These are phyloP conservation scores for Lapara coniferarum DNA, from an alignment of 2,888 invertebrate species.

Conservation along the genomic window DNA sequence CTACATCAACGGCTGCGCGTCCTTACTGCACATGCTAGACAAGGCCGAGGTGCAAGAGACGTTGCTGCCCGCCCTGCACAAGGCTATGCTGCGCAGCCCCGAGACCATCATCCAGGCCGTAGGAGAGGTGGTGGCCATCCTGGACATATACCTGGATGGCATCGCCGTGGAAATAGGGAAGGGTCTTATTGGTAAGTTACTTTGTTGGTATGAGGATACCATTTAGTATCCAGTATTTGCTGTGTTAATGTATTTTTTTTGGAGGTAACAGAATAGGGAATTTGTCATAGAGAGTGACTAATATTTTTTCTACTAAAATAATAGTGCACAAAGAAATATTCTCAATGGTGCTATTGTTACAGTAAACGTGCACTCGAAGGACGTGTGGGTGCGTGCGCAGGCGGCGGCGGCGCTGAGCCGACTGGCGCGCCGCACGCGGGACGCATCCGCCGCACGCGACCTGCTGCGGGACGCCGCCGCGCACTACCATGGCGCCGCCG, in stretches of 20 bases:
- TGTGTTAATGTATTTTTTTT: too few relatives aligned
- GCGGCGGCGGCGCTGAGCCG: slow-evolving; percentile 89
- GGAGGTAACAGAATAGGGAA: too few relatives aligned
- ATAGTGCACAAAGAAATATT: background rate
- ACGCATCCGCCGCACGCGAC: slow-evolving; percentile 85
- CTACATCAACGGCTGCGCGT: slow-evolving; percentile 86
- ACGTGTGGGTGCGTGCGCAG: slow-evolving; percentile 89
- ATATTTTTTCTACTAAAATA: too few relatives aligned
- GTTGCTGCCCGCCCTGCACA: slow-evolving; percentile 93
- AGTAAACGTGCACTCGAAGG: slow-evolving; percentile 94
- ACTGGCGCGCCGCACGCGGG: slow-evolving; percentile 88
- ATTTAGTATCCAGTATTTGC: background rate
- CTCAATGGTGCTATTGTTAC: slow-evolving; percentile 35
- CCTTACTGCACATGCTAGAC: slow-evolving; percentile 85
- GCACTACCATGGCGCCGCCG: slow-evolving; percentile 93
- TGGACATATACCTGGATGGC: slow-evolving; percentile 90
- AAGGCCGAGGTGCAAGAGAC: slow-evolving; percentile 88
- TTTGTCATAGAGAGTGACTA: too few relatives aligned
- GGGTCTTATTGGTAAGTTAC: slow-evolving; percentile 86
- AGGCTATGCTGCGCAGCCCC: slow-evolving; percentile 96
- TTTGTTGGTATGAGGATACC: too few relatives aligned
- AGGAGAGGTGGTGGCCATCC: slow-evolving; percentile 88
- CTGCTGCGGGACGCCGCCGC: slow-evolving; percentile 89
- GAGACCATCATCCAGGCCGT: slow-evolving; percentile 94
- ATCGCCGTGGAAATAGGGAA: slow-evolving; percentile 91